Evolutionary conservation across 2,888 invertebrate genomes (phyloP).

Genomic region (Microctonus aethiopoides): DNA sequence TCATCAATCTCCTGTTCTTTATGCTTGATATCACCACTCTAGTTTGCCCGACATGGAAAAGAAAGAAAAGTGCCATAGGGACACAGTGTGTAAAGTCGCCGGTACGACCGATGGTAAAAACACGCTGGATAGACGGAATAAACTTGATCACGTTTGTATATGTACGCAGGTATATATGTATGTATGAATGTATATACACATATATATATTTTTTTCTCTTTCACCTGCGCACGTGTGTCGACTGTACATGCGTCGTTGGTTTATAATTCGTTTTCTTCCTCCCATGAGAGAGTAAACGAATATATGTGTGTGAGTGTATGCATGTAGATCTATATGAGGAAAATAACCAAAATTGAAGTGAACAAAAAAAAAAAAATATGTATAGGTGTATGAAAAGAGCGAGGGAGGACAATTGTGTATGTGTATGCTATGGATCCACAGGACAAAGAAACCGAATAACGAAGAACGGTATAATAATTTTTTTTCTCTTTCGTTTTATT

Average conservation of each 20-base stretch:
- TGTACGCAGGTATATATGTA: too few species aligned
- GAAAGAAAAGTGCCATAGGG: conserved; percentile 36
- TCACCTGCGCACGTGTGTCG: conserved; percentile 60
- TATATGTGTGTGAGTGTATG: too few species aligned
- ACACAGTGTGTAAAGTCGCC: background rate
- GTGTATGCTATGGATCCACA: conserved; percentile 21
- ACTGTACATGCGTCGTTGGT: conserved; percentile 42
- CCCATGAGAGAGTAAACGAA: background rate
- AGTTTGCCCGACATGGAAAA: conserved; percentile 21
- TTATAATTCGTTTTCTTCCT: background rate
- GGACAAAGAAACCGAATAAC: too few species aligned
- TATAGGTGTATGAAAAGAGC: conserved; percentile 43
- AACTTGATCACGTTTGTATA: too few species aligned
- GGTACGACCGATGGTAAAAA: conserved; percentile 22
- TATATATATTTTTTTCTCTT: too few species aligned
- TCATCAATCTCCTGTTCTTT: background rate
- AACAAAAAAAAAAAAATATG: background rate
- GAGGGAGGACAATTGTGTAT: too few species aligned
- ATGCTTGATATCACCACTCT: background rate
- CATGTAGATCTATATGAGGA: background rate
- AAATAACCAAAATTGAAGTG: background rate
- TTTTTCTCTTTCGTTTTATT: too few species aligned
- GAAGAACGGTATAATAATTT: too few species aligned
- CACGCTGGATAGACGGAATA: too few species aligned
- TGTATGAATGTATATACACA: too few species aligned